phyloP scores from a whole-genome alignment of 1,140 invertebrate genomes.

The Tetragonula clypearis region DNA sequence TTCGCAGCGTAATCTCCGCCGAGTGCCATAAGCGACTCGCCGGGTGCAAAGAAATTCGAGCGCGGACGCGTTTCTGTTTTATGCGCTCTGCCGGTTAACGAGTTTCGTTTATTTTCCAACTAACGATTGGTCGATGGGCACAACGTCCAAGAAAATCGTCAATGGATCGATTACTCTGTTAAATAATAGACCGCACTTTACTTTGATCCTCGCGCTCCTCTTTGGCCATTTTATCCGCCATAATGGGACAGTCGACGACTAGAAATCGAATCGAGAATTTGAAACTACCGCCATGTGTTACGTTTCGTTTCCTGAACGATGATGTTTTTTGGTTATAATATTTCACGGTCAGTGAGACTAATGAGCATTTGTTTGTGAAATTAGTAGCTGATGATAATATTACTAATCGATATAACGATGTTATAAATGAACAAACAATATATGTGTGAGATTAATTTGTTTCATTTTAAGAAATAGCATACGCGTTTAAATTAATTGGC shows the following conservation, averaged over 20 bases:
- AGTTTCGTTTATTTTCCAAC: constrained; percentile 22
- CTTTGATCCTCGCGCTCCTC: neutral
- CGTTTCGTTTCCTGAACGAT: neutral
- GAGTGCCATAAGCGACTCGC: constrained; percentile 2
- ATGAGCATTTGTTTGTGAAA: no score
- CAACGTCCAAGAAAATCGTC: neutral
- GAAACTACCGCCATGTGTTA: neutral
- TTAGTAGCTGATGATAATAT: no score
- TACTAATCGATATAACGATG: no score
- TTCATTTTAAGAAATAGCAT: no score
- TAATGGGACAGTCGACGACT: neutral
- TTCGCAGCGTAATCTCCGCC: constrained; percentile 8
- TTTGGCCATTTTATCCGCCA: neutral
- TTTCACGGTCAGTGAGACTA: no score
- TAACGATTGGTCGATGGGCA: neutral
- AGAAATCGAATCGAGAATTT: constrained; percentile 2
- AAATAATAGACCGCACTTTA: neutral
- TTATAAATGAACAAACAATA: no score
- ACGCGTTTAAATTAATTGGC: no score
- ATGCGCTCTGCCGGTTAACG: constrained; percentile 25
- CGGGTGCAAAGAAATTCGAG: constrained; percentile 12
- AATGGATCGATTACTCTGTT: constrained; percentile 6
- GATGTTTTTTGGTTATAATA: no score
- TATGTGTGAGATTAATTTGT: no score
- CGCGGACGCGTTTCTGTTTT: constrained; percentile 7